Base-by-base conservation (phyloP, 2,797 vertebrate species). In the Prunella strophiata region DNA sequence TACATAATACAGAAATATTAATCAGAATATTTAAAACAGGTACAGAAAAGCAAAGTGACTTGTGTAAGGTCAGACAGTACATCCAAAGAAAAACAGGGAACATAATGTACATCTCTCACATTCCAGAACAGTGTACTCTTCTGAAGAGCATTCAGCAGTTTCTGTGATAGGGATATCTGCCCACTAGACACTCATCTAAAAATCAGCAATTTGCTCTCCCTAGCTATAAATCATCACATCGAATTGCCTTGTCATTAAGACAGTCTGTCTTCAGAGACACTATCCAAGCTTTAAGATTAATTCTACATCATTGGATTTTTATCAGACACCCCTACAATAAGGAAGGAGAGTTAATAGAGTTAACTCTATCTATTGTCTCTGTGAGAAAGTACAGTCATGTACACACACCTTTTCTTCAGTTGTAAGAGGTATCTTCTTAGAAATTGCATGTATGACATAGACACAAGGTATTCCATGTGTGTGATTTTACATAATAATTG, bases 231-330 rank as follows among this genome's bases (percentile, higher is more conserved):
- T 93, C 91, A 90, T 38, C 8, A 6, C 40, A 57, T 79, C 25
- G 25, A 82, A 48, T 21, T 94, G 92, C 55, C 66, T 66, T 84
- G 89, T 73, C 80, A 76, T 84, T 89, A 91, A 55, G 62, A 62
- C 25, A 84, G 70, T 34, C 54, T 92, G 91, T 57, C 59, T 87
- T 83, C 55, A 16, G 82, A 91, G 51, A 75, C 38, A 80, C 70
- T 81, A 55, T 47, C 22, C 57, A 73, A 76, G 87, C 45, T 70
- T 89, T 62, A 84, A 88, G 82, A 95, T 93, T 92, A 88, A 91
- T 92, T 90, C 55, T 52, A 90, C 55, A 91, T 73, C 59, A 67
- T 4, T 57, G 76, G 34, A 47, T 73, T 96, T 91, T 94, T 90
- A 91, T 88, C 88, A 57, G 67, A 59, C 66, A 66, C 36, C 25